Percentiles rank a stretch among this genome's conserved stretches.
Evolutionary conservation across 2,888 invertebrate species (phyloP).

Genomic region (Protonemura montana): DNA sequence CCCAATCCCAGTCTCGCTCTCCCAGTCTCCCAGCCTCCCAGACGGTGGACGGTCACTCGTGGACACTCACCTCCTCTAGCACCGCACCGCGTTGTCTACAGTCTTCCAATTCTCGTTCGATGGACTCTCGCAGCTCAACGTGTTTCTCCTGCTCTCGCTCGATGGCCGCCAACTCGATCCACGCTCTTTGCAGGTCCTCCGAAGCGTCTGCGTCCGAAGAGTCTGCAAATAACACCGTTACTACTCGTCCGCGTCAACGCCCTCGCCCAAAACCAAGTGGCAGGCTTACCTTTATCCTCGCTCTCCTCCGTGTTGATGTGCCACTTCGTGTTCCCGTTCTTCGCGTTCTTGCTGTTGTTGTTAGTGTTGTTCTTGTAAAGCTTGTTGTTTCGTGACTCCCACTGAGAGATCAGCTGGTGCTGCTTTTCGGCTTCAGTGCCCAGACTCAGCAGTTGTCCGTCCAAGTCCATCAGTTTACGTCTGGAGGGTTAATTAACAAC

Average conservation of each 20-base stretch:
- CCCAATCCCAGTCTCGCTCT: too few species aligned
- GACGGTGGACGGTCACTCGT: not conserved
- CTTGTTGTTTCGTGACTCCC: constrained; percentile 84
- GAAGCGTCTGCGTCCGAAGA: constrained; percentile 53
- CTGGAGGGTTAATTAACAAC: constrained; percentile 53
- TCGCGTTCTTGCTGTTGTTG: not conserved
- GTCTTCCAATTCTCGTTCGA: constrained; percentile 82
- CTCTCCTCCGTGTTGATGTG: constrained; percentile 21
- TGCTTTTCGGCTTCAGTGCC: constrained; percentile 89
- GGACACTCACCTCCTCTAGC: constrained; percentile 77
- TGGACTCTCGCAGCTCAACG: constrained; percentile 75
- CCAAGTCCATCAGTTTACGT: constrained; percentile 86
- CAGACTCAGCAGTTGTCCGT: constrained; percentile 85
- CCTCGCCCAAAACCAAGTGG: too few species aligned
- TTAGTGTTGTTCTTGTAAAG: constrained; percentile 60
- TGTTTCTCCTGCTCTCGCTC: constrained; percentile 86
- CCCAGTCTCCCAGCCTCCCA: too few species aligned
- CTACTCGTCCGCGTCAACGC: not conserved
- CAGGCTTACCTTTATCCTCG: constrained; percentile 19
- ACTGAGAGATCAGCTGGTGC: constrained; percentile 87
- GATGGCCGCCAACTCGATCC: constrained; percentile 83
- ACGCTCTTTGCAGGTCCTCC: constrained; percentile 77
- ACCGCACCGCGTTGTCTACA: constrained; percentile 80
- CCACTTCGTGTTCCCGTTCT: not conserved
- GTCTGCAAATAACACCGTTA: not conserved